These are phyloP conservation scores for Poeciliopsis gracilis DNA, from an alignment of 2,797 vertebrate genomes.

Conservation along the genomic window DNA sequence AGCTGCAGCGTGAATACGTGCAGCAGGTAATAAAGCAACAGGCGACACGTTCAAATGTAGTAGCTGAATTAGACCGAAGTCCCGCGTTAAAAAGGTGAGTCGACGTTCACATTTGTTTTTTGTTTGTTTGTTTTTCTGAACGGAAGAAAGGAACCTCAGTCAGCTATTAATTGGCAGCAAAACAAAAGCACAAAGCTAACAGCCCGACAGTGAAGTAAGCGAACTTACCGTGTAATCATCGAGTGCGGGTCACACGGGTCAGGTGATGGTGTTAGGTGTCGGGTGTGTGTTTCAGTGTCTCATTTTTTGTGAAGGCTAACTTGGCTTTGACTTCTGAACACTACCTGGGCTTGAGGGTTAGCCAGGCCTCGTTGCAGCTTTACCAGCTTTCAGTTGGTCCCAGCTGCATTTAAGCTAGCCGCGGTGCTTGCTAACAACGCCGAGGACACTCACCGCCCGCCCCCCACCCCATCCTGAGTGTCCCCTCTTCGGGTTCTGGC, in stretches of 20 bases:
- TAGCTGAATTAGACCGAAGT: not conserved
- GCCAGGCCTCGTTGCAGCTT: conserved; percentile 18
- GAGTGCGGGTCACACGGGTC: not conserved
- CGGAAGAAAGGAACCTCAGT: not conserved
- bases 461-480: not conserved
- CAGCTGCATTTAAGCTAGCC: conserved; percentile 44
- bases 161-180: not conserved
- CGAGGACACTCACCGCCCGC: conserved; percentile 6
- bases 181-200: not conserved
- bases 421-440: conserved; percentile 38
- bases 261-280: conserved; percentile 1
- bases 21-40: conserved; percentile 8
- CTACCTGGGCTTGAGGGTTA: not conserved
- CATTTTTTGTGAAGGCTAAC: not conserved
- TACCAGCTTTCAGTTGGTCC: conserved; percentile 33
- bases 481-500: conserved; percentile 13
- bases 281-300: not conserved
- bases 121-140: not conserved
- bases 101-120: not conserved
- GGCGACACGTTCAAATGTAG: not conserved
- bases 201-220: not conserved
- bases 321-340: conserved; percentile 9
- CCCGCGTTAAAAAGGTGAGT: too few relatives aligned
- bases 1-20: not conserved
- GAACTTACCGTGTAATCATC: not conserved